A percentile compares a stretch with the other conserved stretches of the same genome.
phyloP scores from a whole-genome alignment of 2,113 vertebrate species.

The Seriola dumerili region DNA sequence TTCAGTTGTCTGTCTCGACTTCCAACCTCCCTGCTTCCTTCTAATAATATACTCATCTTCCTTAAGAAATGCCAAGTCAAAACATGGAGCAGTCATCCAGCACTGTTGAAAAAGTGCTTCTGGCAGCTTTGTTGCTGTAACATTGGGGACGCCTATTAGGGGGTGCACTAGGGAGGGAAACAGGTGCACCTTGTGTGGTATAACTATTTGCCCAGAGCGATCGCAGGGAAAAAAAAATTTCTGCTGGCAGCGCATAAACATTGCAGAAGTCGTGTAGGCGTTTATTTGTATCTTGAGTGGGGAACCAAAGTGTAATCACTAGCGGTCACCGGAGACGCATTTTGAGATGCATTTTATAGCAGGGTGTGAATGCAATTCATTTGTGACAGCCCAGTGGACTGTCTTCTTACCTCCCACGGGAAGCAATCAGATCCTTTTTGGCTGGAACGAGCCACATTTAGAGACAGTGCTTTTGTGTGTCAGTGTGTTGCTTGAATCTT shows the following conservation, averaged over 20 bases:
- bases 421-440: slow-evolving; percentile 31
- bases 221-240: neutral
- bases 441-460: neutral
- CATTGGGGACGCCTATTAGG: slow-evolving; percentile 30
- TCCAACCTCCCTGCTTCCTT: neutral
- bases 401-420: slow-evolving; percentile 4
- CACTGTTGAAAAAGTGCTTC: slow-evolving; percentile 16
- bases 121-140: slow-evolving; percentile 41
- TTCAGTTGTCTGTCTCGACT: neutral
- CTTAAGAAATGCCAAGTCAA: slow-evolving; percentile 2
- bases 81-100: slow-evolving; percentile 8
- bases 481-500: neutral
- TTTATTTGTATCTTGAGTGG: slow-evolving; percentile 60
- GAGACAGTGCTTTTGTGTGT: neutral
- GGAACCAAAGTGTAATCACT: slow-evolving; percentile 44
- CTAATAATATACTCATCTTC: neutral
- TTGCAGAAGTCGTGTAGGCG: slow-evolving; percentile 51
- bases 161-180: slow-evolving; percentile 12
- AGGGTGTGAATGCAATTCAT: slow-evolving; percentile 42
- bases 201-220: slow-evolving; percentile 36
- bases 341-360: slow-evolving; percentile 40
- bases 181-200: slow-evolving; percentile 25
- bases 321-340: slow-evolving; percentile 51
- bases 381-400: slow-evolving; percentile 25
- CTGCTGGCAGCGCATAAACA: slow-evolving; percentile 43